Base-by-base conservation (phyloP, 1,140 invertebrate genomes). In the Oedothorax gibbosus region DNA sequence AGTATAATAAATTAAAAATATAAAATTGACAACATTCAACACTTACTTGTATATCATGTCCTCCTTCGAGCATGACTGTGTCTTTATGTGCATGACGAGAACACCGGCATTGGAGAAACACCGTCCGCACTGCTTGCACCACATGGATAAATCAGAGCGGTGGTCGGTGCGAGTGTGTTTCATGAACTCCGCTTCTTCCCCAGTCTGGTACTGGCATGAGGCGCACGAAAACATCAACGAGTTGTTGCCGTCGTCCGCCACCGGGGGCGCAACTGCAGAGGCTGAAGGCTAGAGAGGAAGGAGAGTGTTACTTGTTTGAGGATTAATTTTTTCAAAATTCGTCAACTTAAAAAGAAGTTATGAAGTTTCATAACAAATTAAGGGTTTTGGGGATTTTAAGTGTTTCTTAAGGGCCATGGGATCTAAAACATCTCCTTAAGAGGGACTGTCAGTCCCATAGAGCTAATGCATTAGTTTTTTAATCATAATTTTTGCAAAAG, bases 41-140 rank as follows among this genome's bases (percentile, higher is more conserved):
- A 35, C 35, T 35, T 35, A 35, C 35, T 35, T 49, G 21, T 84
- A 84, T 11, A 76, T 68, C 83, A 85, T 85, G 60, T 85, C 83
- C 53, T 85, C 83, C 21, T 51, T 68, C 11, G 35, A 62, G 35
- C 83, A 85, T 1, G 53, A 18, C 10, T 56, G 57, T 14, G 77
- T 75, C 56, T 78, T 85, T 10, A 85, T 85, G 49, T 85, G 83
- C 11, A 66, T 50, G 9, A 85, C 75, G 15, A 85, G 75, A 62
- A 85, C 75, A 18, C 83, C 83, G 9, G 83, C 83, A 78, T 85
- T 85, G 14, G 73, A 77, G 21, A 85, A 85, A 18, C 83, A 85
- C 49, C 78, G 77, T 0, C 83, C 83, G 62, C 83, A 85, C 15
- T n/a, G 10, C 64, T 85, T 85, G 18, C 83, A 85, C 83, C 83